A percentile compares a stretch with the other conserved stretches of the same genome.
phyloP scores from a whole-genome alignment of 2,113 vertebrate genomes.

The Oryzias melastigma region DNA sequence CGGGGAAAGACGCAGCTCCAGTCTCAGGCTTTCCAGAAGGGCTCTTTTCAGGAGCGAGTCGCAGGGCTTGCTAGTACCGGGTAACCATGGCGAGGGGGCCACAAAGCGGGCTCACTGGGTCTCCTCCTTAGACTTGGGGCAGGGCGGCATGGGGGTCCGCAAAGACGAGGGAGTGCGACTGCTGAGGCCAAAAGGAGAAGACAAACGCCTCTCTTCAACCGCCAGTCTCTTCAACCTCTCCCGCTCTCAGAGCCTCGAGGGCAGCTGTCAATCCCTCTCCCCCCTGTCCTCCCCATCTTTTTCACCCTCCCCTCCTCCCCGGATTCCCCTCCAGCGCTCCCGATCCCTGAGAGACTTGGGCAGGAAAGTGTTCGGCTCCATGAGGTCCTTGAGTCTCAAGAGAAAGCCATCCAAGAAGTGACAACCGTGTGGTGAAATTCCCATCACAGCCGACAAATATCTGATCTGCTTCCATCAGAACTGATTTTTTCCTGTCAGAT shows the following conservation, averaged over 20 bases:
- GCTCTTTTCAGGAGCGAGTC: slow-evolving; percentile 77
- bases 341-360: slow-evolving; percentile 81
- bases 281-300: slow-evolving; percentile 79
- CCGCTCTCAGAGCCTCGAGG: slow-evolving; percentile 78
- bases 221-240: slow-evolving; percentile 80
- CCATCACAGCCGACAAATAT: slow-evolving; percentile 9
- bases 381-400: slow-evolving; percentile 80
- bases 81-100: slow-evolving; percentile 51
- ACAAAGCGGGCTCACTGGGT: slow-evolving; percentile 73
- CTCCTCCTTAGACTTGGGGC: slow-evolving; percentile 79
- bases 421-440: slow-evolving; percentile 46
- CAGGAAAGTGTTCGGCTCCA: slow-evolving; percentile 78
- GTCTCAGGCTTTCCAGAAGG: slow-evolving; percentile 71
- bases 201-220: slow-evolving; percentile 76
- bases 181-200: slow-evolving; percentile 59
- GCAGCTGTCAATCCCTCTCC: slow-evolving; percentile 74
- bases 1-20: slow-evolving; percentile 70
- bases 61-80: slow-evolving; percentile 74
- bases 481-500: slow-evolving; percentile 31
- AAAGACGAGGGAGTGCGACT: slow-evolving; percentile 57
- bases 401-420: slow-evolving; percentile 76
- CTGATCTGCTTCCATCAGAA: slow-evolving; percentile 29
- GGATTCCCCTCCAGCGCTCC: slow-evolving; percentile 73
- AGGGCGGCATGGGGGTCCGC: slow-evolving; percentile 40
- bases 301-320: slow-evolving; percentile 74